phyloP scores from a whole-genome alignment of 2,797 vertebrate species.

The Malurus leucopterus region DNA sequence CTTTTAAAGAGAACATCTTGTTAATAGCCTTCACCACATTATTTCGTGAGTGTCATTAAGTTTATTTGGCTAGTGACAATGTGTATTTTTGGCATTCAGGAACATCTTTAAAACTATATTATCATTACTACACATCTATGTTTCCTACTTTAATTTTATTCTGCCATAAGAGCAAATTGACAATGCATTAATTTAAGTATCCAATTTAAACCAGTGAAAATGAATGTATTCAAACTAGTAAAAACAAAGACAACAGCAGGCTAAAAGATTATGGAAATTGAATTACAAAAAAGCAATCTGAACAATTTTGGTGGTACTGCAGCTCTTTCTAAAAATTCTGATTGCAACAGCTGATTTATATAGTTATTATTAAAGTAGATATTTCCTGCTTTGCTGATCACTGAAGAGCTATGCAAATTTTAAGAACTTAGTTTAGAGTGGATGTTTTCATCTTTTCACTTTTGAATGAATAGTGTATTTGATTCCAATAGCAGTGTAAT shows the following conservation, averaged over 20 bases:
- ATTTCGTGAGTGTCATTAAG: constrained; percentile 48
- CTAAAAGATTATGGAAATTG: constrained; percentile 56
- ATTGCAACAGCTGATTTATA: neutral
- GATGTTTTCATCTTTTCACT: neutral
- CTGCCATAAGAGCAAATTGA: constrained; percentile 60
- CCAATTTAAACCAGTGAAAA: constrained; percentile 62
- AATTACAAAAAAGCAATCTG: constrained; percentile 40
- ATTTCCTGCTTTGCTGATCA: neutral
- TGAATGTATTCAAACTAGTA: constrained; percentile 45
- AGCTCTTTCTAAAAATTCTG: neutral
- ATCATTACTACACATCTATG: constrained; percentile 32
- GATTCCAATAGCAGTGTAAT: neutral
- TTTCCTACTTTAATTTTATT: constrained; percentile 62
- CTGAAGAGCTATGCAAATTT: neutral
- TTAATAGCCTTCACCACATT: constrained; percentile 48
- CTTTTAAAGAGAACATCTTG: constrained; percentile 62
- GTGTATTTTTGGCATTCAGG: constrained; percentile 30
- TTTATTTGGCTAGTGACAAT: constrained; percentile 38
- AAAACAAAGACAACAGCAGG: constrained; percentile 52
- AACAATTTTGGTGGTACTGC: constrained; percentile 19
- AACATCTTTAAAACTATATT: constrained; percentile 36
- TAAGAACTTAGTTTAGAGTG: neutral
- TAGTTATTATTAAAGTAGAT: neutral
- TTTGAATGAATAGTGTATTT: neutral
- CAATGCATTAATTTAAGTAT: constrained; percentile 69